These are phyloP conservation scores for Dryobates pubescens DNA, from an alignment of 2,797 vertebrate species.

Conservation along the genomic window DNA sequence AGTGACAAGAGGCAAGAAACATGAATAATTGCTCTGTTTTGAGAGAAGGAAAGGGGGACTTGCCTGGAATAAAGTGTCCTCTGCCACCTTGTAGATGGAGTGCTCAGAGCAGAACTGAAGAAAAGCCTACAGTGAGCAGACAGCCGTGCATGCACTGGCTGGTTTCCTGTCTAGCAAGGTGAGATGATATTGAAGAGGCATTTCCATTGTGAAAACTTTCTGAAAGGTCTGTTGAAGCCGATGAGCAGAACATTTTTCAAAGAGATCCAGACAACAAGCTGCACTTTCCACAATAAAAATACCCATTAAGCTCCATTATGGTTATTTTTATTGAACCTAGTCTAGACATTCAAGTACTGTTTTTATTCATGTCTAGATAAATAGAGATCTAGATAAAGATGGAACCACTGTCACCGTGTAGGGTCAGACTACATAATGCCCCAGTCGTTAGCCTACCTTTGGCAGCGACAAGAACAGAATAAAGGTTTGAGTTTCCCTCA, in stretches of 20 bases:
- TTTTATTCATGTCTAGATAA: slow-evolving; percentile 60
- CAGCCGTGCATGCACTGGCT: rapidly evolving
- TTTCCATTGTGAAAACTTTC: slow-evolving; percentile 34
- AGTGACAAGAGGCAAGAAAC: not conserved
- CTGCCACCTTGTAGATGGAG: not conserved
- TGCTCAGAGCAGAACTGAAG: not conserved
- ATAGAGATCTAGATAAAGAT: slow-evolving; percentile 65
- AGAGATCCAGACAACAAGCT: slow-evolving; percentile 52
- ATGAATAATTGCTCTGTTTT: not conserved
- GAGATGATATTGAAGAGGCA: slow-evolving; percentile 17
- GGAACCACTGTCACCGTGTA: not conserved
- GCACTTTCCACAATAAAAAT: slow-evolving; percentile 45
- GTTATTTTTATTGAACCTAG: slow-evolving; percentile 60
- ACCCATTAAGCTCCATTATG: slow-evolving; percentile 53
- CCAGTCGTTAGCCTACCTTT: slow-evolving; percentile 18
- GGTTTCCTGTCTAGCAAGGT: not conserved
- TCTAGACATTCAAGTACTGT: slow-evolving; percentile 54
- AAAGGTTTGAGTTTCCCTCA: not conserved
- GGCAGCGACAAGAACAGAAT: not conserved
- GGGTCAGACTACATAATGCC: slow-evolving; percentile 3
- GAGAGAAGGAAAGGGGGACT: not conserved
- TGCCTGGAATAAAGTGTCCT: not conserved
- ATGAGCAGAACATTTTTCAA: slow-evolving; percentile 38
- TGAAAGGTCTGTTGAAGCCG: slow-evolving; percentile 1
- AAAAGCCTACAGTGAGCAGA: not conserved